A percentile compares a stretch with the other conserved stretches of the same genome.
These are phyloP conservation scores for Tachina grossa DNA, from an alignment of 2,888 invertebrate species.

Conservation along the genomic window DNA sequence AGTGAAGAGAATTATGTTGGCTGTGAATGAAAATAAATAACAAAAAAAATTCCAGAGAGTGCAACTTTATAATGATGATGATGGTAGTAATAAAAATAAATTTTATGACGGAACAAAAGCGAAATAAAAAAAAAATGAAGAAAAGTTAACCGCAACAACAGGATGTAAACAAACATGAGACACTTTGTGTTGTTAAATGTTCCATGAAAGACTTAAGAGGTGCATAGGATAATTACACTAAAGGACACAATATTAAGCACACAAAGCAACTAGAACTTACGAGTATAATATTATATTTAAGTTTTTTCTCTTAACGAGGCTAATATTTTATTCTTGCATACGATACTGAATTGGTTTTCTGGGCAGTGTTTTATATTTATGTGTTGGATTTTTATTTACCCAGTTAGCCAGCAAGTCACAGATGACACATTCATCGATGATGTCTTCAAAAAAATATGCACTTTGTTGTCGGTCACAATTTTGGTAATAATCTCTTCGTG, in stretches of 20 bases:
- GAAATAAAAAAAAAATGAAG: not conserved
- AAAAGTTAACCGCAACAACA: constrained; percentile 54
- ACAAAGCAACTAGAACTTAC: not conserved
- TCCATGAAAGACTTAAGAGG: constrained; percentile 12
- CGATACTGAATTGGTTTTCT: not conserved
- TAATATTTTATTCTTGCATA: too few species aligned
- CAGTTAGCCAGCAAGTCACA: too few species aligned
- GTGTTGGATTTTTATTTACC: not conserved
- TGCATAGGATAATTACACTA: constrained; percentile 18
- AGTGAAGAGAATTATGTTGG: constrained; percentile 18
- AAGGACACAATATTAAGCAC: constrained; percentile 4
- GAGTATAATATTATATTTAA: not conserved
- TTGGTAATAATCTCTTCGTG: too few species aligned
- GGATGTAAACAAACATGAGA: constrained; percentile 64
- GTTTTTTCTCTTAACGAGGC: not conserved
- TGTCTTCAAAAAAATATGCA: too few species aligned
- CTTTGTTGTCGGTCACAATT: too few species aligned
- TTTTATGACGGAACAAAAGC: constrained; percentile 39
- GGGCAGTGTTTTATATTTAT: constrained; percentile 5
- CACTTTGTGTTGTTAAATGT: constrained; percentile 32
- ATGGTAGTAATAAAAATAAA: constrained; percentile 63
- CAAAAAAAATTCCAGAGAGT: constrained; percentile 19
- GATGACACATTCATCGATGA: too few species aligned
- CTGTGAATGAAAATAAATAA: constrained; percentile 17
- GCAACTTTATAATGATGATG: constrained; percentile 60